Evolutionary conservation across 2,888 invertebrate species (phyloP).

Genomic region (Blomia tropicalis): DNA sequence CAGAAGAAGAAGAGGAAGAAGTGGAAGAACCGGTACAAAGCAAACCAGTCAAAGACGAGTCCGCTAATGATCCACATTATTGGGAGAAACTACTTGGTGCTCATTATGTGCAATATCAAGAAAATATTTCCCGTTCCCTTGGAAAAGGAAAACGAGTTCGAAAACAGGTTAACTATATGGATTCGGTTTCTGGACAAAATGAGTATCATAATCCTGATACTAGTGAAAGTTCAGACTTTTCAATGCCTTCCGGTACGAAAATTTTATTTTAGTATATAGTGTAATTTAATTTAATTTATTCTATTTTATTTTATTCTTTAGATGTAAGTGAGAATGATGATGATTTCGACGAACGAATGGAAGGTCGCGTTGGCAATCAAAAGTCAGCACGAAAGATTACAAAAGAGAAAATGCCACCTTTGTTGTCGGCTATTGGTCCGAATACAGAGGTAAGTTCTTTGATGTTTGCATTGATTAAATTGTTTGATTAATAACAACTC

Average conservation of each 20-base stretch:
- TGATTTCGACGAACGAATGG: slow-evolving; percentile 93
- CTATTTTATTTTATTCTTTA: slow-evolving; percentile 16
- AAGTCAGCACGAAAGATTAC: slow-evolving; percentile 43
- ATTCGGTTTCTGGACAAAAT: slow-evolving; percentile 63
- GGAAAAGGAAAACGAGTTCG: slow-evolving; percentile 80
- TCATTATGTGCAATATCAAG: slow-evolving; percentile 98
- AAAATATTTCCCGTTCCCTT: slow-evolving; percentile 68
- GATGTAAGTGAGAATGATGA: slow-evolving; percentile 52
- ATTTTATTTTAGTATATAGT: slow-evolving; percentile 9
- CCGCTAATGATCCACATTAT: slow-evolving; percentile 94
- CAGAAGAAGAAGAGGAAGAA: slow-evolving; percentile 72
- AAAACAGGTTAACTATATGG: slow-evolving; percentile 84
- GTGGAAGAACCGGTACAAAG: slow-evolving; percentile 95
- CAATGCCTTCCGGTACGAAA: slow-evolving; percentile 52
- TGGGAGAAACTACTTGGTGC: slow-evolving; percentile 96
- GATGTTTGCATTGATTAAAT: not conserved
- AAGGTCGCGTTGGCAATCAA: slow-evolving; percentile 53
- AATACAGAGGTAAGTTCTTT: slow-evolving; percentile 61
- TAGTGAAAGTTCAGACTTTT: slow-evolving; percentile 90
- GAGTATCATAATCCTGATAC: slow-evolving; percentile 93
- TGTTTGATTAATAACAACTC: slow-evolving; percentile 6
- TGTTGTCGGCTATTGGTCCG: slow-evolving; percentile 88
- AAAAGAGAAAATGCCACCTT: slow-evolving; percentile 75
- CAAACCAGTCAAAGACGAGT: slow-evolving; percentile 90
- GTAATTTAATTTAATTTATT: slow-evolving; percentile 2